These are phyloP conservation scores for Heteromurus nitidus DNA, from an alignment of 2,888 invertebrate species.

Conservation along the genomic window DNA sequence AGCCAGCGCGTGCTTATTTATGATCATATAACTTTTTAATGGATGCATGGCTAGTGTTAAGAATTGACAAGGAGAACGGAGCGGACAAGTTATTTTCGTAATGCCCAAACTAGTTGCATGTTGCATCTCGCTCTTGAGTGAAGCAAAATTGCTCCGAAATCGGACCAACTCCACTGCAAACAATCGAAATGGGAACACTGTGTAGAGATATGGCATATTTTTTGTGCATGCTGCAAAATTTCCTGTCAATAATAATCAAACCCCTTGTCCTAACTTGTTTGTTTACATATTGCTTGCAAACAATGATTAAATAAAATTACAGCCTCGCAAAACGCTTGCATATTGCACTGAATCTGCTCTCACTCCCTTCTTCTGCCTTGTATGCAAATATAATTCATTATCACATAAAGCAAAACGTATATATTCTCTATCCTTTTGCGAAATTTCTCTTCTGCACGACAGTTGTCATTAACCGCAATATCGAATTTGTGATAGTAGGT, in stretches of 20 bases:
- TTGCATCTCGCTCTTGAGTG: too few species aligned
- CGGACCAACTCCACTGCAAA: not conserved
- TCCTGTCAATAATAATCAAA: not conserved
- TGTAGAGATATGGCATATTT: not conserved
- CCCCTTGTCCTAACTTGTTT: not conserved
- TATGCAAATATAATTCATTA: not conserved
- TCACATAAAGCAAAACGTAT: too few species aligned
- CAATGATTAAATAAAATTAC: not conserved
- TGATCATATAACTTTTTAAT: too few species aligned
- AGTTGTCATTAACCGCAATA: conserved; percentile 54
- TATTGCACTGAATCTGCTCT: too few species aligned
- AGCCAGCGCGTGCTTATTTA: too few species aligned
- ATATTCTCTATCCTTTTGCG: conserved; percentile 27
- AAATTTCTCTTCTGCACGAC: conserved; percentile 37
- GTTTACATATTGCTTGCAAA: not conserved
- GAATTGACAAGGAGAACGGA: too few species aligned
- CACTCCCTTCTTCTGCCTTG: too few species aligned
- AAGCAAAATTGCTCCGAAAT: not conserved
- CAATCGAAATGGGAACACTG: not conserved
- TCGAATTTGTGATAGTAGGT: conserved; percentile 50
- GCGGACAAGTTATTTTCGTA: too few species aligned
- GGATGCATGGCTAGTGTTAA: too few species aligned
- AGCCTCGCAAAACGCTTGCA: too few species aligned
- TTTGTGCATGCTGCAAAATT: not conserved
- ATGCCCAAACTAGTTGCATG: too few species aligned